Evolutionary conservation across 2,113 vertebrate genomes (phyloP).

Genomic region (Genyomyrus donnyi): DNA sequence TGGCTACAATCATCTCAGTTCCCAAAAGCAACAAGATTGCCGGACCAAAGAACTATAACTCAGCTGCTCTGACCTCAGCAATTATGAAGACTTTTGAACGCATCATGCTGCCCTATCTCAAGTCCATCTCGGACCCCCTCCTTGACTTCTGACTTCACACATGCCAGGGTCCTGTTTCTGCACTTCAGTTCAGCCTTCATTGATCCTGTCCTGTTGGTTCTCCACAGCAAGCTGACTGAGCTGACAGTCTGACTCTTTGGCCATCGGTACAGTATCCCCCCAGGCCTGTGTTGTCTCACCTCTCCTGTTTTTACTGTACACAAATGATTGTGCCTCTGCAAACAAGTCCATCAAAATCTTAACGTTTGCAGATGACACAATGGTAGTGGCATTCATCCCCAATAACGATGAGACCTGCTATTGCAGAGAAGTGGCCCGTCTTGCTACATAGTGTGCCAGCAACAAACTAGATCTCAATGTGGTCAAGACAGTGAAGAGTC

Average conservation of each 20-base stretch:
- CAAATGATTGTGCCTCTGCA: neutral
- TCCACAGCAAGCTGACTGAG: neutral
- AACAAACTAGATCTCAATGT: neutral
- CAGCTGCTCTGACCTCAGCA: neutral
- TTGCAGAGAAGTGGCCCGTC: neutral
- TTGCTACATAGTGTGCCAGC: neutral
- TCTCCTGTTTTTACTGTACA: neutral
- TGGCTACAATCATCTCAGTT: neutral
- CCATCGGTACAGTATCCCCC: neutral
- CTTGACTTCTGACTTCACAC: neutral
- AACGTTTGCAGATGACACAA: neutral
- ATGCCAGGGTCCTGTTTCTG: neutral
- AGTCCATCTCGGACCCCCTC: neutral
- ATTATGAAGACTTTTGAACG: neutral
- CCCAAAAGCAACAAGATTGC: neutral
- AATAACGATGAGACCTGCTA: neutral
- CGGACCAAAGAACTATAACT: neutral
- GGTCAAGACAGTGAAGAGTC: neutral
- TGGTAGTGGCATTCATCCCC: neutral
- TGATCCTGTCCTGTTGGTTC: neutral
- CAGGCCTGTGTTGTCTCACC: neutral
- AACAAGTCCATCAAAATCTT: neutral
- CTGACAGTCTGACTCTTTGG: neutral
- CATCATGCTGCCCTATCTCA: neutral
- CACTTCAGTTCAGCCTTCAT: neutral